Evolutionary conservation across 2,888 invertebrate genomes (phyloP).

Genomic region (Alitta virens): DNA sequence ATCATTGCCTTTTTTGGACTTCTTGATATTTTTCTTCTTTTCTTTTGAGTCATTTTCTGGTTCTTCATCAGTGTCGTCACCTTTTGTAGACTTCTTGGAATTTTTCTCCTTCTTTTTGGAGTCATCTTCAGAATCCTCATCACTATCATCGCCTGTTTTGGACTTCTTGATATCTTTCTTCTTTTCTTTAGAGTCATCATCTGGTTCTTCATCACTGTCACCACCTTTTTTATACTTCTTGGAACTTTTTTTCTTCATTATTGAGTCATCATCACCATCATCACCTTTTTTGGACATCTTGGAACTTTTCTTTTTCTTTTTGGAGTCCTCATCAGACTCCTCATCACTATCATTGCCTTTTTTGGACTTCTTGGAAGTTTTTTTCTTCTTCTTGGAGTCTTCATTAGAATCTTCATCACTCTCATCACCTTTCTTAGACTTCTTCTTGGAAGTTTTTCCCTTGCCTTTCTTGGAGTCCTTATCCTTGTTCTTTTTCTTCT

Average conservation of each 20-base stretch:
- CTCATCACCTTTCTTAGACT: background rate
- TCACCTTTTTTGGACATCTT: background rate
- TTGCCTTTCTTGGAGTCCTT: slow-evolving; percentile 8
- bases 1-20: slow-evolving; percentile 18
- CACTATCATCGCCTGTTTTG: background rate
- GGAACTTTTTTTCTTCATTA: background rate
- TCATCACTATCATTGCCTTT: slow-evolving; percentile 16
- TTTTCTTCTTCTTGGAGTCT: slow-evolving; percentile 13
- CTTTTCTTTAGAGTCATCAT: background rate
- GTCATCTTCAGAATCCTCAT: background rate
- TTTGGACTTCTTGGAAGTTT: slow-evolving; percentile 10
- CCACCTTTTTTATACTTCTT: background rate
- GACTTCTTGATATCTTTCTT: background rate
- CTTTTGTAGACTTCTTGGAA: slow-evolving; percentile 8
- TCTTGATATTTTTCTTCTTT: slow-evolving; percentile 11
- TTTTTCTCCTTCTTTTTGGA: slow-evolving; percentile 15
- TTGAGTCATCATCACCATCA: background rate
- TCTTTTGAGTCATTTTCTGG: slow-evolving; percentile 15
- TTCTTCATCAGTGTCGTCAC: background rate
- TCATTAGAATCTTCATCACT: background rate
- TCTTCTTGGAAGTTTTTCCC: slow-evolving; percentile 1
- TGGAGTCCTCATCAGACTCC: slow-evolving; percentile 9
- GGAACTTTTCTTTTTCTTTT: slow-evolving; percentile 7
- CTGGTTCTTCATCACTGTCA: background rate
- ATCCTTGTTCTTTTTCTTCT: slow-evolving; percentile 3